Evolutionary conservation across 2,888 invertebrate genomes (phyloP).

Genomic region (Camponotus fellah): DNA sequence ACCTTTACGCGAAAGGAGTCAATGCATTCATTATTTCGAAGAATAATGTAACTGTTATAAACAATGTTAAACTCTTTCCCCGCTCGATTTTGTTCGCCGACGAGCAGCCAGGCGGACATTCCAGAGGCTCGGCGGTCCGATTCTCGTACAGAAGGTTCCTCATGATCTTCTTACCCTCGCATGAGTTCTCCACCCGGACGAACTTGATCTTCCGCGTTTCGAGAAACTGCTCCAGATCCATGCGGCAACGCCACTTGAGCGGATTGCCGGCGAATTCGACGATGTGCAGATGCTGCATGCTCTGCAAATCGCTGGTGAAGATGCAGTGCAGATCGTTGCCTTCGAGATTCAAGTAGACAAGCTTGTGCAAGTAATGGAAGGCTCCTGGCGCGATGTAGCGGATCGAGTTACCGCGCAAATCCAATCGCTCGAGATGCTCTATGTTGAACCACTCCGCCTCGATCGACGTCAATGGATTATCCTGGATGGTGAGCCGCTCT

Average conservation of each 20-base stretch:
- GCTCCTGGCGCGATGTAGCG: slow-evolving; percentile 74
- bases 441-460: slow-evolving; percentile 73
- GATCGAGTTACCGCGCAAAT: slow-evolving; percentile 77
- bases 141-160: slow-evolving; percentile 65
- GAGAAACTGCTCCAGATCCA: slow-evolving; percentile 77
- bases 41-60: slow-evolving; percentile 13
- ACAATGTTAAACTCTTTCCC: slow-evolving; percentile 5
- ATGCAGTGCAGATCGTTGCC: slow-evolving; percentile 78
- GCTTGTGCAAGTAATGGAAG: slow-evolving; percentile 67
- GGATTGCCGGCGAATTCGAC: slow-evolving; percentile 78
- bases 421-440: slow-evolving; percentile 70
- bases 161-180: slow-evolving; percentile 72
- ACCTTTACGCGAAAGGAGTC: neutral
- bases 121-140: slow-evolving; percentile 59
- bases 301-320: slow-evolving; percentile 76
- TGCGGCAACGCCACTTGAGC: slow-evolving; percentile 79
- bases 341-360: slow-evolving; percentile 78
- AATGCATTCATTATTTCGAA: slow-evolving; percentile 10
- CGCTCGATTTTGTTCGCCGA: slow-evolving; percentile 4
- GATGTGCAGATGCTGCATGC: slow-evolving; percentile 70
- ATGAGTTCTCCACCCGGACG: slow-evolving; percentile 68
- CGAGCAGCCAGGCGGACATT: slow-evolving; percentile 60
- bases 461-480: slow-evolving; percentile 73
- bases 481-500: slow-evolving; percentile 73
- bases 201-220: slow-evolving; percentile 70